A percentile compares a stretch with the other conserved stretches of the same genome.
Evolutionary conservation across 1,140 invertebrate genomes (phyloP).

Genomic region (Archivesica marissinica): DNA sequence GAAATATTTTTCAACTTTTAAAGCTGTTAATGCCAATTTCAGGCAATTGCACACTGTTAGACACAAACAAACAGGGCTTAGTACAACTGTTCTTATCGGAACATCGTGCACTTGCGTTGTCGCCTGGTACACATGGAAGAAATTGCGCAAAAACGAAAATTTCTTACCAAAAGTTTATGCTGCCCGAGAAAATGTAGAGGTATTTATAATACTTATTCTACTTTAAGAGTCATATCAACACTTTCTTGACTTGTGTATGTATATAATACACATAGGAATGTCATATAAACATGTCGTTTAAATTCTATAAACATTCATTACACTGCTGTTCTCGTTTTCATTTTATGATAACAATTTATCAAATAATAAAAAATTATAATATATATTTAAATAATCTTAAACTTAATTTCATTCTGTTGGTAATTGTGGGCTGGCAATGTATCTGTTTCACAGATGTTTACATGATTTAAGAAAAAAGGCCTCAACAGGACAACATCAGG

Average conservation of each 20-base stretch:
- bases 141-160: not conserved
- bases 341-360: too few relatives aligned
- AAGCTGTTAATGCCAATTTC: constrained; percentile 26
- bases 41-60: constrained; percentile 30
- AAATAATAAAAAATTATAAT: too few relatives aligned
- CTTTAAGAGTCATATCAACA: not conserved
- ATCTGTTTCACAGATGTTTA: too few relatives aligned
- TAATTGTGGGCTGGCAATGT: too few relatives aligned
- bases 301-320: too few relatives aligned
- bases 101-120: constrained; percentile 40
- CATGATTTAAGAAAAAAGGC: not conserved
- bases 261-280: too few relatives aligned
- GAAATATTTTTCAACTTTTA: constrained; percentile 26
- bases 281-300: too few relatives aligned
- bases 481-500: not conserved
- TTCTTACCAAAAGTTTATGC: constrained; percentile 55
- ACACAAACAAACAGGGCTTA: not conserved
- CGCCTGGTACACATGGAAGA: constrained; percentile 38
- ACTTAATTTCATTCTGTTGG: too few relatives aligned
- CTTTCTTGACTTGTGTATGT: constrained; percentile 7
- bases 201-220: not conserved
- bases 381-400: too few relatives aligned
- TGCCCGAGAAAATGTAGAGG: constrained; percentile 39
- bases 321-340: too few relatives aligned
- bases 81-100: constrained; percentile 29